Evolutionary conservation across 2,113 vertebrate species (phyloP), one percentile per base, ranked within the genome.

Genomic region (Progne subis): DNA sequence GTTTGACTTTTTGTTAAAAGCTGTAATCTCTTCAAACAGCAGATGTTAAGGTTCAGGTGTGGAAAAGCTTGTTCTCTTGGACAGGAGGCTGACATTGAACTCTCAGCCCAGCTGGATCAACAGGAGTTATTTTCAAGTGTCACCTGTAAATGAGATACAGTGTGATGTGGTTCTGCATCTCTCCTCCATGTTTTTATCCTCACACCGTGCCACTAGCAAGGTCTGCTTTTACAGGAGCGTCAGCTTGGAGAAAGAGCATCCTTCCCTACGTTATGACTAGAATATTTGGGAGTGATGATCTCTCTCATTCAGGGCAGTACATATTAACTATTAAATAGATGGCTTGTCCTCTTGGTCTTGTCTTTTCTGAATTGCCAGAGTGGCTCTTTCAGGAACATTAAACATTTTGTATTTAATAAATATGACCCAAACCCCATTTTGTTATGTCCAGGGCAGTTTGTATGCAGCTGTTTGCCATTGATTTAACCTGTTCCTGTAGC

Each of bases 1-100:
- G 64, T 88, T 47, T 95, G 91, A 14, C 74, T 70, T 77, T 43
- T 71, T 89, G 28, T 32, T 61, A 71, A 90, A 94, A 60, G 52
- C 50, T 2, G 1, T 82, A 14, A 77, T 88, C 46, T 86, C 55
- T 71, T 79, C 56, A 34, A 52, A 55, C 20, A 65, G 71, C 43
- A 74, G 46, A 23, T 11, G 46, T 61, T 39, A 72, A 69, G 20
- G 55, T 77, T 80, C 59, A 82, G 11, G 49, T 1, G 0, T 49
- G 49, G 60, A 69, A 77, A 65, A 88, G 32, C 72, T 81, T 39
- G 32, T 67, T 63, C 50, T 11, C 65, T 59, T 31, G 26, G 81
- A 53, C 49, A 86, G 47, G 44, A 79, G 29, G 8, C 28, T 81
- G 84, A 11, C 24, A 5, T 2, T 46, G 65, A 89, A 29, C 28